Evolutionary conservation across 1,140 invertebrate species (phyloP), one percentile per base, ranked within the genome.

Genomic region (Radopholus similis): DNA sequence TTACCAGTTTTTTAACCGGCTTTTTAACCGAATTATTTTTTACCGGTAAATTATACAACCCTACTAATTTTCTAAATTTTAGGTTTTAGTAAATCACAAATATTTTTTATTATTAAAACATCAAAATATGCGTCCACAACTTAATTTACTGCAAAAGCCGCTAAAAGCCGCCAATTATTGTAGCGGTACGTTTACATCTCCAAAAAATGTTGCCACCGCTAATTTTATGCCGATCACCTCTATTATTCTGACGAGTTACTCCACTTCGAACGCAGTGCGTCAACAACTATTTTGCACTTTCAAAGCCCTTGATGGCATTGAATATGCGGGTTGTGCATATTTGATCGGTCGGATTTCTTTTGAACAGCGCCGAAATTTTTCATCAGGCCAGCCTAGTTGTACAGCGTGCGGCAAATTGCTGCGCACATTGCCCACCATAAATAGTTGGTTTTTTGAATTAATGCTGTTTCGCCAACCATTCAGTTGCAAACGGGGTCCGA

Each of bases 391-490:
- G 18, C 40, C 59, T 15, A 62, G 47, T 23, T 62, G 59, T 8
- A 42, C 59, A 51, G 47, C 40, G 21, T 62, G 62, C 35, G 67
- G 66, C 34, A 69, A 69, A 11, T 63, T 63, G 35, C 51, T 69
- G 49, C 65, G 62, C 30, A 9, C 8, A 35, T 28, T 49, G 23
- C 68, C 68, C 26, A 69, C 68, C 34, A 59, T 66, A 44, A 69
- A 69, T 47, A 11, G 66, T 68, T 38, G 18, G 67, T 60, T 55
- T 26, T 55, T 55, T 15, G 13, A 47, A 34, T 66, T 64, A 13
- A 4, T 64, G 13, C 3, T 11, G 32, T 2, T 67, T 72, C 28
- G 21, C 26, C 0, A 3, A 54, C 4, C 28, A 9, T 51, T 21
- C 21, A 71, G 4, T 68, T 68, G 21, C 35, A 70, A 67, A 35